Evolutionary conservation across 2,113 vertebrate genomes (phyloP).

Genomic region (Corythornis madagascariensis): DNA sequence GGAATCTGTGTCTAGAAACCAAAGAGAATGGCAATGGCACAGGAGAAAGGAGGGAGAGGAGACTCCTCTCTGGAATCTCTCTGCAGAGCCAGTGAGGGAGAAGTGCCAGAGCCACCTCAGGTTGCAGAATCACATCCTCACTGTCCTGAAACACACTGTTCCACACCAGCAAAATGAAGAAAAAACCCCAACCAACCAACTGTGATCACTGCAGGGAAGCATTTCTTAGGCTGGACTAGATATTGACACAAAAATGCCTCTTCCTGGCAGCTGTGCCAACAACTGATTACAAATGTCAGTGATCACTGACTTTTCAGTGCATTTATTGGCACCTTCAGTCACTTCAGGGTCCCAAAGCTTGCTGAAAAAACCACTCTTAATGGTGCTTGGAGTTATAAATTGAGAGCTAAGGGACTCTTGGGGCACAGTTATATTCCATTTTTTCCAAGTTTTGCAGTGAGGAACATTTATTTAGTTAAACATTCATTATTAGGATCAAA

Average conservation of each 20-base stretch:
- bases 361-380: neutral
- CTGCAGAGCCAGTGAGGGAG: neutral
- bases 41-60: neutral
- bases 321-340: neutral
- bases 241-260: neutral
- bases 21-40: neutral
- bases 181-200: neutral
- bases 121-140: neutral
- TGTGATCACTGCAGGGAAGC: neutral
- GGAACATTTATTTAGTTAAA: neutral
- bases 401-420: neutral
- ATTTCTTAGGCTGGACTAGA: neutral
- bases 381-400: neutral
- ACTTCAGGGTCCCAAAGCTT: neutral
- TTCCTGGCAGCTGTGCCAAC: neutral
- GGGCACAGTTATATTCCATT: neutral
- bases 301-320: neutral
- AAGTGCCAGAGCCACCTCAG: neutral
- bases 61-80: neutral
- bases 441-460: neutral
- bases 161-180: neutral
- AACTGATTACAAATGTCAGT: neutral
- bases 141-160: neutral
- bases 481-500: neutral
- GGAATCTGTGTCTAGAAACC: neutral